Base-by-base conservation (phyloP, 1,140 invertebrate species). In the Zeugodacus cucurbitae region DNA sequence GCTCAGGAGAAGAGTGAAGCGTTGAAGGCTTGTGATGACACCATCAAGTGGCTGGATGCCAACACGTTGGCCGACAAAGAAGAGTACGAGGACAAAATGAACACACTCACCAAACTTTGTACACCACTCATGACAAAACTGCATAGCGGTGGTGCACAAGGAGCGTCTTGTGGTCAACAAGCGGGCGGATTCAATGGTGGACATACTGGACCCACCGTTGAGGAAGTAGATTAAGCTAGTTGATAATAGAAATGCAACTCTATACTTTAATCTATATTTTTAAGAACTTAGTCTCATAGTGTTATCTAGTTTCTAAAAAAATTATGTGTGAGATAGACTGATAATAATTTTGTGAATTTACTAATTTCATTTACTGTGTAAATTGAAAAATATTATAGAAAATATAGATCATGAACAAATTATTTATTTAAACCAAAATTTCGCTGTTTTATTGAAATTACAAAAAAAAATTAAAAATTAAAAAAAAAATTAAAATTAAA, bases 51-150 rank as follows among this genome's bases (percentile, higher is more conserved):
- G 96, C 90, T 96, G 22, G 96, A 96, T 90, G 90, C 90, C 89
- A 97, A 96, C 91, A 95, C 94, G 58, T 90, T 94, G 7, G 95
- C 95, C 3, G 95, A 95, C 37, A 96, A 95, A 89, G 95, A 96
- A 87, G 96, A 96, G 90, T 96, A 94, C 90, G 94, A 96, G 89
- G 7, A 94, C 94, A 82, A 82, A 22, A 82, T 82, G 74, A 82
- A 48, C n/a, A 48, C 74, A 10, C n/a, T 82, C 20, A 82, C 74
- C 22, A 44, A 82, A 26, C 74, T 82, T 4, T 82, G 74, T 26
- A 6, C 74, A 48, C 74, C 74, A 26, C 14, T 82, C 14, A 82
- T 82, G 74, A 82, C 74, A 14, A 82, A 82, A 48, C n/a, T 82
- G 22, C 74, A 82, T 10, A 29, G 41, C 14, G 74, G 74, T 86